phyloP scores from a whole-genome alignment of 2,113 vertebrate genomes.

The Paracanthobrama guichenoti region DNA sequence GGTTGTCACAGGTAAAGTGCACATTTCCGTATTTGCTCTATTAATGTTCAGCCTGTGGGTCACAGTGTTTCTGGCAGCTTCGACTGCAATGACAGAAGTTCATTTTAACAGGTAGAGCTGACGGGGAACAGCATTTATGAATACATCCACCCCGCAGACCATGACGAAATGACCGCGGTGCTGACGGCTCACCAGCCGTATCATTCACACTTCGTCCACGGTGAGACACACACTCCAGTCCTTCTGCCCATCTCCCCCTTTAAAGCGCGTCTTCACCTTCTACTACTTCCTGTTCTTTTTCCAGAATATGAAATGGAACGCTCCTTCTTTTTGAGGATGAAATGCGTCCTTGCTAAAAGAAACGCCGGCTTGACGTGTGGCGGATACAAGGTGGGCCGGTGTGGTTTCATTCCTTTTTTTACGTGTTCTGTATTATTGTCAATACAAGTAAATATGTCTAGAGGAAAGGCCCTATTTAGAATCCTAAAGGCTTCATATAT shows the following conservation, averaged over 20 bases:
- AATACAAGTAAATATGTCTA: too few relatives aligned
- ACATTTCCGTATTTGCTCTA: neutral
- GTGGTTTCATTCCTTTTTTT: neutral
- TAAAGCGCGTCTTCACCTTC: neutral
- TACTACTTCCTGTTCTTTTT: constrained; percentile 31
- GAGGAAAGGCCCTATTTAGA: too few relatives aligned
- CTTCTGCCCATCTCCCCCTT: too few relatives aligned
- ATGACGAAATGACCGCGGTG: constrained; percentile 96
- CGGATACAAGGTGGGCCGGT: constrained; percentile 88
- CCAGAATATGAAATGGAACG: constrained; percentile 96
- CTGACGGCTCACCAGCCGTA: constrained; percentile 95
- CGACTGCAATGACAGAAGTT: constrained; percentile 49
- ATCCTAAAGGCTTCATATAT: too few relatives aligned
- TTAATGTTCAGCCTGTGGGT: fast-evolving
- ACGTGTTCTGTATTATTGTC: neutral
- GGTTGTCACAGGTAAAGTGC: constrained; percentile 90
- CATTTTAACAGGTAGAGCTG: constrained; percentile 90
- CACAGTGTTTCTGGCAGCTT: neutral
- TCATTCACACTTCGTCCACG: constrained; percentile 96
- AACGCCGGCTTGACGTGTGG: constrained; percentile 96
- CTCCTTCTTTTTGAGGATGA: constrained; percentile 97
- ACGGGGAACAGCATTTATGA: constrained; percentile 98
- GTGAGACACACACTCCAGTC: constrained; percentile 67
- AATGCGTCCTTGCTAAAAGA: constrained; percentile 95
- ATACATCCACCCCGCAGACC: constrained; percentile 96